phyloP scores from a whole-genome alignment of 2,797 vertebrate species.

The Falco peregrinus region DNA sequence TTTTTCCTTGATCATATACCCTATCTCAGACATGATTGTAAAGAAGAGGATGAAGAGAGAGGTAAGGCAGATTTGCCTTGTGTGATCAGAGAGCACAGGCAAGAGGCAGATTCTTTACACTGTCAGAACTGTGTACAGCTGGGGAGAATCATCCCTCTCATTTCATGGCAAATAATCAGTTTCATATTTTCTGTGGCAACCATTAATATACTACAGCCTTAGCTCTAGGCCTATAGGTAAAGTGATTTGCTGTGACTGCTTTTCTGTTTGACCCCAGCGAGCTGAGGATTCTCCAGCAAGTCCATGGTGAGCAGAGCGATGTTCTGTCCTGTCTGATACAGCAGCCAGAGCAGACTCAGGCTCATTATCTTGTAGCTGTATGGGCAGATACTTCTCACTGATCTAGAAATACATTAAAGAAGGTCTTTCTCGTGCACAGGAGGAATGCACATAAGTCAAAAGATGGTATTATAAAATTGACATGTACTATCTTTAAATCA shows the following conservation, averaged over 20 bases:
- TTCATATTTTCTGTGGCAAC: neutral
- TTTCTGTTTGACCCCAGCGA: neutral
- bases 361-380: neutral
- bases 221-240: neutral
- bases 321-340: neutral
- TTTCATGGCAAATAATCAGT: conserved; percentile 38
- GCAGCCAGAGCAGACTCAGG: neutral
- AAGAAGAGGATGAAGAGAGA: neutral
- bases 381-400: neutral
- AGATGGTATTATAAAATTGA: neutral
- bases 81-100: neutral
- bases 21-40: neutral
- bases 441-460: neutral
- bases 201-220: neutral
- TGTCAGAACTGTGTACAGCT: neutral
- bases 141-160: conserved; percentile 1
- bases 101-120: neutral
- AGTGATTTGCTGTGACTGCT: neutral
- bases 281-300: neutral
- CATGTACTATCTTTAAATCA: neutral
- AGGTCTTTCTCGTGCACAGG: neutral
- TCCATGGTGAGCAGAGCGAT: neutral
- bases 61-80: neutral
- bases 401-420: conserved; percentile 3
- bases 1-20: neutral